Base-by-base conservation (phyloP, 2,888 invertebrate species). In the Spilarctia lutea region DNA sequence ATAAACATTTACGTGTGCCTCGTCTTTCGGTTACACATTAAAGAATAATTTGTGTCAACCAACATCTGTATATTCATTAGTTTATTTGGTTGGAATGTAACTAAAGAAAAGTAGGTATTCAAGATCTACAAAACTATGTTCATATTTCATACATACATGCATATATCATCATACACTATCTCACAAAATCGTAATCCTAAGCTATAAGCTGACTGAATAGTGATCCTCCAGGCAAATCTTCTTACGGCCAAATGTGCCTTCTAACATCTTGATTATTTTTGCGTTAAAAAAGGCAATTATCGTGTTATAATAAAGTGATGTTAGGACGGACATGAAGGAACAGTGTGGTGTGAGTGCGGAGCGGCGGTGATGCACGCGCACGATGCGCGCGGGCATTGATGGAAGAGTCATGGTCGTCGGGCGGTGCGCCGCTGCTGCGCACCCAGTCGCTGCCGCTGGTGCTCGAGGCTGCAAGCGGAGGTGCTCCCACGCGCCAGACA, bases 381-480 rank as follows among this genome's bases (percentile, higher is more conserved):
- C 89, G 89, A 96, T 96, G 95, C 93, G 92, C 94, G 88, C 88
- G 89, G 88, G 94, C 90, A 89, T 94, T 96, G 91, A 96, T 96
- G 96, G 96, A 96, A 95, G 96, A 96, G 91, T 96, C 96, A 88
- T 96, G 96, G 96, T 95, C 95, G 93, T 96, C 96, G 92, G 94
- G 96, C 93, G 94, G 96, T 90, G 95, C 95, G 94, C 95, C 96
- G 90, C 96, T 97, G 83, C 96, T 97, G 91, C 96, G 97, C 88
- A 97, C 97, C 89, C 95, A 97, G 86, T 97, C 97, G 73, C 93
- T 97, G 85, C 97, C 97, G 79, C 97, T 97, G 84, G 95, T 97
- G 86, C 94, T 97, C 75, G 96, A 96, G 81, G 93, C 93, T 83
- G 91, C 94, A 83, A 96, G 94, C 85, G 93, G 91, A 78, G 90